phyloP scores from a whole-genome alignment of 2,888 invertebrate genomes.

The Sinopyrophorus schimmeli region DNA sequence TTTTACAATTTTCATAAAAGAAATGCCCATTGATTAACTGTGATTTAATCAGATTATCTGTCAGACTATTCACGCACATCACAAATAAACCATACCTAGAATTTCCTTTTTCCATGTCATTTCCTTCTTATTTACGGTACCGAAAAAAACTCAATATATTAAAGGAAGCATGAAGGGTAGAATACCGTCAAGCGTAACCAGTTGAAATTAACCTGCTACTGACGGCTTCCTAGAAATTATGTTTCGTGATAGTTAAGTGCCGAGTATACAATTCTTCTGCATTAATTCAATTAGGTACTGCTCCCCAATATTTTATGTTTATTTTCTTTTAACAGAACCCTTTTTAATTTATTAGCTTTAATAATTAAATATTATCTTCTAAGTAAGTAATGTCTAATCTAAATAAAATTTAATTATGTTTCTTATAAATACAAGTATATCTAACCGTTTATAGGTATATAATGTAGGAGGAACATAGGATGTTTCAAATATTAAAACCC shows the following conservation, averaged over 20 bases:
- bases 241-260: constrained; percentile 19
- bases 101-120: constrained; percentile 19
- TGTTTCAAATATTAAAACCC: too few species aligned
- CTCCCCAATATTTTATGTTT: too few species aligned
- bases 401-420: too few species aligned
- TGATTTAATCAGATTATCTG: constrained; percentile 17
- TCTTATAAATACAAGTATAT: too few species aligned
- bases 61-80: constrained; percentile 15
- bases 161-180: constrained; percentile 20
- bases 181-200: constrained; percentile 24
- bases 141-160: constrained; percentile 24
- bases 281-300: constrained; percentile 20
- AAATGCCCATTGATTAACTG: constrained; percentile 13
- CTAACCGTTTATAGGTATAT: too few species aligned
- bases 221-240: constrained; percentile 24
- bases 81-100: constrained; percentile 14
- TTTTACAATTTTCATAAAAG: constrained; percentile 4
- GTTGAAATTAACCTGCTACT: constrained; percentile 23
- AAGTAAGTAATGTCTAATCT: too few species aligned
- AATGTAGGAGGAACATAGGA: too few species aligned
- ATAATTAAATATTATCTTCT: too few species aligned
- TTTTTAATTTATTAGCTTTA: too few species aligned
- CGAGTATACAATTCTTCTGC: constrained; percentile 9
- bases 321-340: too few species aligned
- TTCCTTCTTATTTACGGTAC: constrained; percentile 20